Evolutionary conservation across 2,888 invertebrate species (phyloP).

Genomic region (Microplitis deprimator): DNA sequence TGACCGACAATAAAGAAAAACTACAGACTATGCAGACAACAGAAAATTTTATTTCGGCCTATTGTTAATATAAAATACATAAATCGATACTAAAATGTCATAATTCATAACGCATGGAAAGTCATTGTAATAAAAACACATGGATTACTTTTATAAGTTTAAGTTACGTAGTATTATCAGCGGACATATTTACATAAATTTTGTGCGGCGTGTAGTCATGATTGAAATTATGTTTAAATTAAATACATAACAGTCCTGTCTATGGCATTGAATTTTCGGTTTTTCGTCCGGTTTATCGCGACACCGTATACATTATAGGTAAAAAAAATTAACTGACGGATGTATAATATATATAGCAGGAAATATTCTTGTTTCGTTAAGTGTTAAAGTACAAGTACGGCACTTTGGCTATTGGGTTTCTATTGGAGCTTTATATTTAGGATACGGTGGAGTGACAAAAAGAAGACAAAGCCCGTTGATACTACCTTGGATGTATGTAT

Average conservation of each 20-base stretch:
- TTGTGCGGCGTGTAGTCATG: background rate
- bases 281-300: constrained; percentile 19
- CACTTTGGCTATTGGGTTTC: constrained; percentile 67
- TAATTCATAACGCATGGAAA: background rate
- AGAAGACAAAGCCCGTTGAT: constrained; percentile 24
- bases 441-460: constrained; percentile 41
- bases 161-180: background rate
- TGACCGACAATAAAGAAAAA: background rate
- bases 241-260: background rate
- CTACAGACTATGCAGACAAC: background rate
- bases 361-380: constrained; percentile 66
- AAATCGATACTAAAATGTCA: background rate
- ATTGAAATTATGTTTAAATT: background rate
- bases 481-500: background rate
- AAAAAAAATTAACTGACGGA: constrained; percentile 58
- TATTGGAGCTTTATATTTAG: constrained; percentile 49
- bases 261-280: constrained; percentile 36
- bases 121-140: background rate
- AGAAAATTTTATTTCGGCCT: background rate
- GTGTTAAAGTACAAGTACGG: constrained; percentile 64
- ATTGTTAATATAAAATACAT: background rate
- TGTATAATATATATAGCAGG: constrained; percentile 58
- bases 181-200: background rate
- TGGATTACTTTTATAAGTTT: background rate
- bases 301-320: constrained; percentile 66